Conservation (phyloP, 2,797 vertebrate genomes). For the Premnoplex brunnescens region DNA sequence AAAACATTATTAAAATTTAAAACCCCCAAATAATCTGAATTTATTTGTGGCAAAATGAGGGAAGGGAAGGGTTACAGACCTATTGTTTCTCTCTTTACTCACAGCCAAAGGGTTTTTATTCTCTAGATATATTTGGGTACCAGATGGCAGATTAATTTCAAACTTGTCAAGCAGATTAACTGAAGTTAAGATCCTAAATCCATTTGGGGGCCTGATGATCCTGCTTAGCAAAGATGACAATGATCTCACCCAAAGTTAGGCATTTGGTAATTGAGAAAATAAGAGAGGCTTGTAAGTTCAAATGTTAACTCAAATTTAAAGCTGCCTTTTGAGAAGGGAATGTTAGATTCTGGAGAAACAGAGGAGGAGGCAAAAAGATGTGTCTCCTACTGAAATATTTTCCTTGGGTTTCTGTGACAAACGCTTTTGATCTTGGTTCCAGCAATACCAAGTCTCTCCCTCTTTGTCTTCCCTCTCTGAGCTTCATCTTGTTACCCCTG, state of each 20-base stretch:
- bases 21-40: not conserved
- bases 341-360: not conserved
- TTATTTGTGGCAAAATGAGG: not conserved
- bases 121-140: not conserved
- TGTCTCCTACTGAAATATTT: not conserved
- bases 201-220: not conserved
- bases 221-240: not conserved
- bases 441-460: not conserved
- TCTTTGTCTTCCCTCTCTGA: not conserved
- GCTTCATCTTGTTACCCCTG: not conserved
- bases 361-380: not conserved
- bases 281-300: not conserved
- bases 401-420: not conserved
- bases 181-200: slow-evolving; percentile 32
- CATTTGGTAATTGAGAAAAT: not conserved
- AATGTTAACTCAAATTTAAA: not conserved
- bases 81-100: not conserved
- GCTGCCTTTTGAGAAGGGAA: not conserved
- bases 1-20: not conserved
- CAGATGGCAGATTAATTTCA: slow-evolving; percentile 28
- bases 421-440: not conserved
- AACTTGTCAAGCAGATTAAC: slow-evolving; percentile 33
- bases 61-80: not conserved
- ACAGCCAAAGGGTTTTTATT: not conserved
- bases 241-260: not conserved